Evolutionary conservation across 2,797 vertebrate genomes (phyloP).

Genomic region (Rhinophrynus dorsalis): DNA sequence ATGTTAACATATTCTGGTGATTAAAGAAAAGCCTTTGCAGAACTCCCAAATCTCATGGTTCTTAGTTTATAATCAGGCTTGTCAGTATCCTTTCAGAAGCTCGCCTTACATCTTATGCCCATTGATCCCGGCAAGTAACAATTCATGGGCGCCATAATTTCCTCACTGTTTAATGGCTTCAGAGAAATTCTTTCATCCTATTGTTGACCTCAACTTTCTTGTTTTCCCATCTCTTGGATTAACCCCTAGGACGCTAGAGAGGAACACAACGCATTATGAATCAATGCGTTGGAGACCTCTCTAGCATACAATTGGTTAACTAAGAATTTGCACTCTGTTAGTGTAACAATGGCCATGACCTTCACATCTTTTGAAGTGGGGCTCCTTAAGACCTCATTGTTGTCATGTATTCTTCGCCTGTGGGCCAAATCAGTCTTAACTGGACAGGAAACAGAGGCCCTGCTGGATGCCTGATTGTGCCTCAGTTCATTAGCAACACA

Average conservation of each 20-base stretch:
- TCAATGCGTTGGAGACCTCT: no score
- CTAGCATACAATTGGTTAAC: no score
- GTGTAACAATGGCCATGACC: conserved; percentile 69
- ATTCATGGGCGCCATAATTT: conserved; percentile 83
- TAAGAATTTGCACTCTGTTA: conserved; percentile 70
- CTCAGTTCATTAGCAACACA: conserved; percentile 84
- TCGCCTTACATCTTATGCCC: conserved; percentile 77
- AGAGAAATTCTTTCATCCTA: conserved; percentile 83
- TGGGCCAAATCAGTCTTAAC: conserved; percentile 75
- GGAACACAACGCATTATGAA: no score
- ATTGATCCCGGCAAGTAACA: conserved; percentile 79
- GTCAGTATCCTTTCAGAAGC: conserved; percentile 71
- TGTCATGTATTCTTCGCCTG: conserved; percentile 71
- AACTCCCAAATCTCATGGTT: conserved; percentile 28
- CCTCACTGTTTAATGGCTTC: conserved; percentile 85
- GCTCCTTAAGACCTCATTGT: conserved; percentile 68
- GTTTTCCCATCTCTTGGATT: conserved; percentile 71
- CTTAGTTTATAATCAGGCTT: conserved; percentile 56
- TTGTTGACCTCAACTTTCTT: conserved; percentile 74
- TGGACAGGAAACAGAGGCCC: conserved; percentile 62
- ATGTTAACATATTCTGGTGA: conserved; percentile 25
- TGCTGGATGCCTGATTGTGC: conserved; percentile 77
- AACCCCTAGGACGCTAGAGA: no score
- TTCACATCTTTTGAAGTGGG: conserved; percentile 66
- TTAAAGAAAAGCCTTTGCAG: conserved; percentile 13